Evolutionary conservation across 2,113 vertebrate species (phyloP).

Genomic region (Tenrec ecaudatus): DNA sequence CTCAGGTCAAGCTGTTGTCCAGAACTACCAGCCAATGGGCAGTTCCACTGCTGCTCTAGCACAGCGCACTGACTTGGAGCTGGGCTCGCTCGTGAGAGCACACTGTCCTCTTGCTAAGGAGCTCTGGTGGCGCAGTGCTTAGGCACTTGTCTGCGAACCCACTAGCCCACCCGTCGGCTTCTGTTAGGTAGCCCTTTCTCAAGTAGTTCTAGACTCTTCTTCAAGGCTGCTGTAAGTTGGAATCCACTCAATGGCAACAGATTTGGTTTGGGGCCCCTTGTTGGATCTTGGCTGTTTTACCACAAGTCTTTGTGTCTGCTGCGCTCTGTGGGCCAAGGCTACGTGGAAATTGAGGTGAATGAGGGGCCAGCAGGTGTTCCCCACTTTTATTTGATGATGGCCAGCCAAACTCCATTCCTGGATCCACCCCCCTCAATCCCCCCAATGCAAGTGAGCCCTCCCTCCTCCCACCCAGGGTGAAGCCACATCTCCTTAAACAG

Average conservation of each 20-base stretch:
- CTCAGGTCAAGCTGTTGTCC: background rate
- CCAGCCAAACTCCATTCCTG: background rate
- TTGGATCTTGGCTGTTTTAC: background rate
- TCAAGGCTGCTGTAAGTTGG: background rate
- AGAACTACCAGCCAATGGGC: fast-evolving
- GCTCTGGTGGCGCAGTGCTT: background rate
- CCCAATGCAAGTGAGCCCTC: background rate
- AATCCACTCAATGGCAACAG: background rate
- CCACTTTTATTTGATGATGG: background rate
- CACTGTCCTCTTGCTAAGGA: background rate
- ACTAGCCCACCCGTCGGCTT: background rate
- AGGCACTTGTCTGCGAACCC: background rate
- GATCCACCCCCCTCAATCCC: background rate
- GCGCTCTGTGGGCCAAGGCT: background rate
- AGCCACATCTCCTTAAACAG: background rate
- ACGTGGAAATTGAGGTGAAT: background rate
- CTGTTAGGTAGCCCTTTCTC: background rate
- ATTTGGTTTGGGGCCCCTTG: background rate
- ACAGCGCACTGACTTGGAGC: background rate
- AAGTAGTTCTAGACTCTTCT: background rate
- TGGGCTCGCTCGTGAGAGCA: background rate
- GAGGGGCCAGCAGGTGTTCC: background rate
- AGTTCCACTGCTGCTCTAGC: too few relatives aligned
- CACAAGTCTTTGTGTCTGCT: background rate
- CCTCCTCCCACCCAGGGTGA: background rate